Base-by-base conservation (phyloP, 2,797 vertebrate genomes). In the Oreonectes daqikongensis region DNA sequence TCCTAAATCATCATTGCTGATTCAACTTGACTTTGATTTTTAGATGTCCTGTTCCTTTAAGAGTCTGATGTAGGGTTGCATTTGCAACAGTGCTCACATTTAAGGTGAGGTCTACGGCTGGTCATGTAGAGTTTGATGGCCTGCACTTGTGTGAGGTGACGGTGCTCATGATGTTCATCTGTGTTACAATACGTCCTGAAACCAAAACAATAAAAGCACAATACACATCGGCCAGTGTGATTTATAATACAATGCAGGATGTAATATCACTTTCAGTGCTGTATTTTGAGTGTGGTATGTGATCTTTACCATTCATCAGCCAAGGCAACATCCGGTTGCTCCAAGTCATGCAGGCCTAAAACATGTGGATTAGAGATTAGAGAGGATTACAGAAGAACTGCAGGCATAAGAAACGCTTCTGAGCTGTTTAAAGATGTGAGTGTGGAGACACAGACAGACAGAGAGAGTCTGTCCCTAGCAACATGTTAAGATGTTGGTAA, bases 121-220 rank as follows among this genome's bases (percentile, higher is more conserved):
- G 92, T 96, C 91, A 99, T 94, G 92, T 96, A 99, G 82, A 95
- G 95, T 89, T 94, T 98, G 85, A 99, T 98, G 67, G 97, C 97
- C 86, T 97, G 94, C 83, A 98, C 88, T 82, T 99, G 97, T 79
- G 95, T 93, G 85, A 99, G 93, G 87, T 97, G 94, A 1, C 95
- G 95, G 83, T 98, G 96, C n/a, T 97, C 95, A 0, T 96, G 96
- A 84, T 96, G 93, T 38, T 96, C 89, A 81, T 98, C 96, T 1
- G 94, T 99, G 90, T 98, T 98, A 91, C 97, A 99, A 86, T 98
- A 99, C 8, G 95, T 97, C 97, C 97, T 99, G 84, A 57, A 85
- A 79, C 32, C 38, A 59, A 73, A 59, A 20, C 11, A 73, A 44
- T 12, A 52, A 32, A 28, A 18, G 17, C 8, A 18, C 1, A 60